Conservation (phyloP, 2,888 invertebrate genomes). For the Agriopis leucophaearia region DNA sequence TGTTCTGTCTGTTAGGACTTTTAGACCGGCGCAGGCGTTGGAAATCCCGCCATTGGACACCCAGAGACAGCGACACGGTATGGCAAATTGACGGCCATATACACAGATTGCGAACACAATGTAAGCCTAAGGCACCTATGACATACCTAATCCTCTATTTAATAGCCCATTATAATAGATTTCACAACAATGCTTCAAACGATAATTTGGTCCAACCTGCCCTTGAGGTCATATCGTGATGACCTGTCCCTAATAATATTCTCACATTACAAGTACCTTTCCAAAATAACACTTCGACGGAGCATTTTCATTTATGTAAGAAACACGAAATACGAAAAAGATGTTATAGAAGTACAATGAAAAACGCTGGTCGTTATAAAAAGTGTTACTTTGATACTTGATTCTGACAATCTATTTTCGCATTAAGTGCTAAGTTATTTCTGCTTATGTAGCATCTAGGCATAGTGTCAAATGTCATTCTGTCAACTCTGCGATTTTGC, state of each 20-base stretch:
- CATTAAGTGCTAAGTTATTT: neutral
- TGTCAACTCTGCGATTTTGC: neutral
- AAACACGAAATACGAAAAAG: neutral
- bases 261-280: neutral
- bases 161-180: neutral
- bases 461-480: neutral
- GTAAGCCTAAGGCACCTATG: too few relatives aligned
- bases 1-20: too few relatives aligned
- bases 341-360: neutral
- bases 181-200: slow-evolving; percentile 9
- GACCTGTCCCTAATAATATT: slow-evolving; percentile 8
- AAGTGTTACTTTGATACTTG: neutral
- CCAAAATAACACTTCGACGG: neutral
- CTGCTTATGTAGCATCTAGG: neutral
- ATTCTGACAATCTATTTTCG: neutral
- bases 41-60: too few relatives aligned
- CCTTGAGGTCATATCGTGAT: slow-evolving; percentile 22
- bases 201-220: neutral
- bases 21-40: too few relatives aligned
- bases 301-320: neutral
- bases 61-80: too few relatives aligned
- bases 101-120: too few relatives aligned
- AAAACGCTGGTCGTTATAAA: neutral
- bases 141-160: too few relatives aligned
- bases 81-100: too few relatives aligned